These are phyloP conservation scores for Chaenogobius annularis DNA, from an alignment of 2,113 vertebrate species.

Conservation along the genomic window DNA sequence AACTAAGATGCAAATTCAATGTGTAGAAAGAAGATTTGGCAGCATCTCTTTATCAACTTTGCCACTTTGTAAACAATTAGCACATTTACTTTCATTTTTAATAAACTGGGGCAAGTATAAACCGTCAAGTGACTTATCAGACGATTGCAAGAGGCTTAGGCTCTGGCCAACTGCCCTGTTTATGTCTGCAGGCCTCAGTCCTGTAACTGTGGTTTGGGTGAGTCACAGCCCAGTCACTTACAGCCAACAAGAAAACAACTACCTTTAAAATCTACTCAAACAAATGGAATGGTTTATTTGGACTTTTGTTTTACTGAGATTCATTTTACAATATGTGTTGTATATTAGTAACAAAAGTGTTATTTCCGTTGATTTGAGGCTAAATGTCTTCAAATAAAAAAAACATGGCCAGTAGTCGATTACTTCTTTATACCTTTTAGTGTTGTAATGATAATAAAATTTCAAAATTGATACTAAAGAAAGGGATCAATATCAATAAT, in stretches of 20 bases:
- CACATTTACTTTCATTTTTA: neutral
- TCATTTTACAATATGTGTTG: too few species aligned
- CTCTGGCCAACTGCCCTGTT: slow-evolving; percentile 11
- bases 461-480: too few species aligned
- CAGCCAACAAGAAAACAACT: slow-evolving; percentile 1
- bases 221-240: slow-evolving; percentile 4
- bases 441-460: too few species aligned
- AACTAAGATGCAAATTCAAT: neutral
- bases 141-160: slow-evolving; percentile 6
- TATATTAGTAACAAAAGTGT: too few species aligned
- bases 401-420: too few species aligned
- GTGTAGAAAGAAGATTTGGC: neutral
- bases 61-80: slow-evolving; percentile 1
- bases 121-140: neutral
- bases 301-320: too few species aligned
- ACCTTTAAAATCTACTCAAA: neutral
- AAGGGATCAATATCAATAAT: too few species aligned
- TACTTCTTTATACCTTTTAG: too few species aligned
- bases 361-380: too few species aligned
- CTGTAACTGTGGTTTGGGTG: slow-evolving; percentile 21
- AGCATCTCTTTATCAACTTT: neutral
- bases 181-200: slow-evolving; percentile 13
- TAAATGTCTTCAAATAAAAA: too few species aligned
- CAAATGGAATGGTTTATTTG: neutral
- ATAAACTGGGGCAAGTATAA: neutral